phyloP scores from a whole-genome alignment of 2,113 vertebrate genomes.

The Aldabrachelys gigantea region DNA sequence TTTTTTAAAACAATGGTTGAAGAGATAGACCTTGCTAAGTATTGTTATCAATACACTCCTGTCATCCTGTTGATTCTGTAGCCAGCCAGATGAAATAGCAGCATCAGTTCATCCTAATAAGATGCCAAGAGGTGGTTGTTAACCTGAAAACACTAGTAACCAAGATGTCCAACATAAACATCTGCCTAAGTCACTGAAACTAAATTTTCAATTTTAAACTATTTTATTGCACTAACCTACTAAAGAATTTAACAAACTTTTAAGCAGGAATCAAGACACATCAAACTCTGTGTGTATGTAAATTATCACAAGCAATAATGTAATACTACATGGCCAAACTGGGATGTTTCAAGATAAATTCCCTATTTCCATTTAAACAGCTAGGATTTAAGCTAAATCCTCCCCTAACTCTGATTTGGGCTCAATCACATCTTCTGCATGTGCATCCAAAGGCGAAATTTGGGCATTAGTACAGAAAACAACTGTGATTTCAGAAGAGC shows the following conservation, averaged over 20 bases:
- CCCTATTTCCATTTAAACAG: background rate
- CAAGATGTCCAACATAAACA: slow-evolving; percentile 15
- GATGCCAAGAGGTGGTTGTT: slow-evolving; percentile 19
- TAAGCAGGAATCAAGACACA: background rate
- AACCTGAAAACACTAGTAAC: slow-evolving; percentile 20
- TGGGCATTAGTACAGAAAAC: background rate
- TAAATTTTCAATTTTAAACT: background rate
- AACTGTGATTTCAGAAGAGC: background rate
- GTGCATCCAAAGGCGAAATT: background rate
- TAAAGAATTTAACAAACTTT: background rate
- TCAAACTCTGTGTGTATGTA: background rate
- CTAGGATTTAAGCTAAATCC: background rate
- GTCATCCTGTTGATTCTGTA: background rate
- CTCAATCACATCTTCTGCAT: background rate
- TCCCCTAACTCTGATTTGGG: background rate
- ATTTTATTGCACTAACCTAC: background rate
- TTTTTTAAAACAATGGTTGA: background rate
- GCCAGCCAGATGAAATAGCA: slow-evolving; percentile 3
- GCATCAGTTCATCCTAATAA: background rate
- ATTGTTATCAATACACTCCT: slow-evolving; percentile 5
- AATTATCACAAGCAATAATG: background rate
- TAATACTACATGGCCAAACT: background rate
- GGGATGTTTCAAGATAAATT: background rate
- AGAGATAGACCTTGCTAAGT: background rate
- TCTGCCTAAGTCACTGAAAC: background rate